Evolutionary conservation across 2,113 vertebrate species (phyloP), one percentile per base, ranked within the genome.

Genomic region (Puntigrus tetrazona): DNA sequence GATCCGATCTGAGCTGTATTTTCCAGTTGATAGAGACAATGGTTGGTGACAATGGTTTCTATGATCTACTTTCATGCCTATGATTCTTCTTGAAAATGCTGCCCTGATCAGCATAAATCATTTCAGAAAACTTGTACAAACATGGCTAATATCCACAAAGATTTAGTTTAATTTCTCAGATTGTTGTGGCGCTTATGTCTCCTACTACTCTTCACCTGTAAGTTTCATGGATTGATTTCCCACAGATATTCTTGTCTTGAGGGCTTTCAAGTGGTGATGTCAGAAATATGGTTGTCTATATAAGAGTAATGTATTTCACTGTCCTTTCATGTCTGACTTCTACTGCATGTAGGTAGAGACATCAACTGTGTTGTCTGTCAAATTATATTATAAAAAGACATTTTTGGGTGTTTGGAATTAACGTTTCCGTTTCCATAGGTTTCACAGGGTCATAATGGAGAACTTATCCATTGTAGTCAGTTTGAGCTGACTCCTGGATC

Each of bases 401-500:
- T 61, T 22, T 55, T 55, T 8, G 18, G 1, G 1, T 22, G 38
- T 69, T 22, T 11, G 13, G n/a, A 8, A 41, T 43, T 43, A 3
- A 41, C 18, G 25, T 38, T 14, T 34, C 1, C 65, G 22, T 45
- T 75, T 78, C 38, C 81, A 78, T 80, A 63, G 31, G 45, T 50
- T 57, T 47, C 31, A 50, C 47, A 75, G 13, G 25, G 31, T 18
- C 29, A 4, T 25, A 81, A 94, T 94, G 93, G 88, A 90, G 61
- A 94, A 94, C 82, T 5, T n/a, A 0, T 91, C 92, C 47, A 90
- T 88, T 31, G 76, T 47, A 22, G 70, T 90, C 14, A 88, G 45
- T 34, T 80, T 85, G 18, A n/a, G 34, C 83, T 93, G 80, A 92
- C 81, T n/a, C n/a, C 78, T 94, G 79, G 89, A 93, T 38, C 69